Evolutionary conservation across 2,888 invertebrate species (phyloP).

Genomic region (Philopedon plagiatum): DNA sequence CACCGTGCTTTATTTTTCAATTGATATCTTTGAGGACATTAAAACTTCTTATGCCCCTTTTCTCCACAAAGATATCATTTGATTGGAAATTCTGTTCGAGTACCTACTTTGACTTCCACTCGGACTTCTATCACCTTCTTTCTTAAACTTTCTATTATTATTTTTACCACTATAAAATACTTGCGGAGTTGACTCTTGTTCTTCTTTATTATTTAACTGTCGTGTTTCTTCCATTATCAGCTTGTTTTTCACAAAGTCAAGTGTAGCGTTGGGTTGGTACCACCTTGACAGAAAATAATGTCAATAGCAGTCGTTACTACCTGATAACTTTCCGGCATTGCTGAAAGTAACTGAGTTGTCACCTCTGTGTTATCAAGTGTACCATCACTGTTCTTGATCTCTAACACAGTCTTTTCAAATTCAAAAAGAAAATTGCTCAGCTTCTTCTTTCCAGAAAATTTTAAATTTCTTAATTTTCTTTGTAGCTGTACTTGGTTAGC

Average conservation of each 20-base stretch:
- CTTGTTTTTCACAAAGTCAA: conserved; percentile 1
- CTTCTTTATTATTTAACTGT: not conserved
- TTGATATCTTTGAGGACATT: conserved; percentile 35
- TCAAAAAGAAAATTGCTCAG: not conserved
- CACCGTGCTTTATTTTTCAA: not conserved
- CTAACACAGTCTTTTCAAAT: conserved; percentile 6
- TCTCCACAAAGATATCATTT: conserved; percentile 45
- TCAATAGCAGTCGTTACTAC: conserved; percentile 39
- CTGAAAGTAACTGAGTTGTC: conserved; percentile 13
- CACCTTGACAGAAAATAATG: conserved; percentile 27
- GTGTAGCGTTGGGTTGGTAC: too few relatives aligned
- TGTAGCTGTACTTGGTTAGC: conserved; percentile 11
- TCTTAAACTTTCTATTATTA: not conserved
- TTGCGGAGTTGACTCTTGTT: not conserved
- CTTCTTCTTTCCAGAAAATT: not conserved
- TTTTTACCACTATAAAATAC: not conserved
- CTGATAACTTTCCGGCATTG: conserved; percentile 35
- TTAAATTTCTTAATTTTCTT: not conserved
- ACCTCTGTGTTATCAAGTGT: conserved; percentile 11
- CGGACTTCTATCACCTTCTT: not conserved
- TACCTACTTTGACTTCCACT: too few relatives aligned
- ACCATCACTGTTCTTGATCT: conserved; percentile 2
- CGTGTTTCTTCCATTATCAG: not conserved
- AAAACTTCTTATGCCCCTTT: conserved; percentile 42
- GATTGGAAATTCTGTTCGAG: conserved; percentile 27